Conservation (phyloP, 2,888 invertebrate genomes). For the Amblyjoppa fuscipennis region DNA sequence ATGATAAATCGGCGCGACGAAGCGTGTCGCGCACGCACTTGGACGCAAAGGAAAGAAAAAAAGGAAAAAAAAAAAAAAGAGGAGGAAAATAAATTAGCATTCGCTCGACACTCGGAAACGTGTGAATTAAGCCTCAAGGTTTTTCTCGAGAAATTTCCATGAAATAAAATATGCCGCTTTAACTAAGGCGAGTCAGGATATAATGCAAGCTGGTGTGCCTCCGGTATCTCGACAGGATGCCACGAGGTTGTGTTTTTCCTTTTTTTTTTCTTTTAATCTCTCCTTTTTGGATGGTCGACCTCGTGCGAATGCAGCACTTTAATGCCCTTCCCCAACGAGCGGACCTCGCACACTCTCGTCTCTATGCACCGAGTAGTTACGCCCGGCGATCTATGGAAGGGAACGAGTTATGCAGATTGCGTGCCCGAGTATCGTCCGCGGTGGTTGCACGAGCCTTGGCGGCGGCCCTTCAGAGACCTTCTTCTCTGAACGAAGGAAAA, state of each 20-base stretch:
- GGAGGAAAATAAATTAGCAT: conserved; percentile 5
- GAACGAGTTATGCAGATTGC: conserved; percentile 71
- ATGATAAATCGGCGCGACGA: conserved; percentile 21
- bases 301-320: conserved; percentile 53
- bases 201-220: conserved; percentile 3
- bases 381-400: conserved; percentile 40
- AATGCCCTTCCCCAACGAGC: conserved; percentile 22
- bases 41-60: not conserved
- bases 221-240: conserved; percentile 48
- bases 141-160: conserved; percentile 8
- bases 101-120: conserved; percentile 6
- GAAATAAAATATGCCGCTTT: conserved; percentile 24
- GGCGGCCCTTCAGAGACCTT: conserved; percentile 52
- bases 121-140: conserved; percentile 12
- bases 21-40: conserved; percentile 5
- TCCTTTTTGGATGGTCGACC: conserved; percentile 29
- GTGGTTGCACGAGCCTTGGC: conserved; percentile 58
- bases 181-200: conserved; percentile 15
- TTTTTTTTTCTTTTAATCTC: not conserved
- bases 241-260: conserved; percentile 16
- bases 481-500: conserved; percentile 51
- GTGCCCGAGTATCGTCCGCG: conserved; percentile 69
- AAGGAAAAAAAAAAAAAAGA: not conserved
- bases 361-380: not conserved
- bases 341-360: not conserved